These are phyloP conservation scores for Rhyzopertha dominica DNA, from an alignment of 1,140 invertebrate genomes.

Conservation along the genomic window DNA sequence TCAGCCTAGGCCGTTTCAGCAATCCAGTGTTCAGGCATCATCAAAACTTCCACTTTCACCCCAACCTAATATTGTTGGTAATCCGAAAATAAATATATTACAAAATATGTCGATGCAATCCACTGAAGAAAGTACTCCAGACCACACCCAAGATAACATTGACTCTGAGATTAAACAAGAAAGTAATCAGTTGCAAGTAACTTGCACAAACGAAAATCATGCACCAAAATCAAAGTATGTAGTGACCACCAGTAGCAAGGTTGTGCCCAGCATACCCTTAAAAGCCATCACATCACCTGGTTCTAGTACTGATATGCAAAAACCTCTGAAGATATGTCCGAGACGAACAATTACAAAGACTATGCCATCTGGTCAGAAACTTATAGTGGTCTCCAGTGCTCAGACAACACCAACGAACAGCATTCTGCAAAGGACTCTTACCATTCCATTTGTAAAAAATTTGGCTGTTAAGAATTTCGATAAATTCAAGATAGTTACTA, in stretches of 20 bases:
- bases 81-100: slow-evolving; percentile 30
- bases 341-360: slow-evolving; percentile 26
- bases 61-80: not conserved
- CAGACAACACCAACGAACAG: slow-evolving; percentile 33
- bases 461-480: slow-evolving; percentile 41
- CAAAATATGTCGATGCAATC: slow-evolving; percentile 31
- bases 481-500: slow-evolving; percentile 41
- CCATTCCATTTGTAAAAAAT: slow-evolving; percentile 41
- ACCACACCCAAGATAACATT: slow-evolving; percentile 7
- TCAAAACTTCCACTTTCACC: slow-evolving; percentile 9
- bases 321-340: slow-evolving; percentile 11
- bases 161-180: slow-evolving; percentile 7
- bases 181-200: no score
- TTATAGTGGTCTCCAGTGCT: slow-evolving; percentile 41
- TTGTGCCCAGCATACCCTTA: slow-evolving; percentile 2
- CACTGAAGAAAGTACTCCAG: no score
- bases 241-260: slow-evolving; percentile 18
- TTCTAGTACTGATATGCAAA: slow-evolving; percentile 14
- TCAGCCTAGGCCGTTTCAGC: no score
- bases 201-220: slow-evolving; percentile 29
- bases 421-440: slow-evolving; percentile 40
- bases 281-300: slow-evolving; percentile 14
- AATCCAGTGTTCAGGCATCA: slow-evolving; percentile 6
- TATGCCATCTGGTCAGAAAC: slow-evolving; percentile 34
- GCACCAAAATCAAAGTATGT: slow-evolving; percentile 20